Evolutionary conservation across 2,888 invertebrate species (phyloP).

Genomic region (Lissonota sp.): DNA sequence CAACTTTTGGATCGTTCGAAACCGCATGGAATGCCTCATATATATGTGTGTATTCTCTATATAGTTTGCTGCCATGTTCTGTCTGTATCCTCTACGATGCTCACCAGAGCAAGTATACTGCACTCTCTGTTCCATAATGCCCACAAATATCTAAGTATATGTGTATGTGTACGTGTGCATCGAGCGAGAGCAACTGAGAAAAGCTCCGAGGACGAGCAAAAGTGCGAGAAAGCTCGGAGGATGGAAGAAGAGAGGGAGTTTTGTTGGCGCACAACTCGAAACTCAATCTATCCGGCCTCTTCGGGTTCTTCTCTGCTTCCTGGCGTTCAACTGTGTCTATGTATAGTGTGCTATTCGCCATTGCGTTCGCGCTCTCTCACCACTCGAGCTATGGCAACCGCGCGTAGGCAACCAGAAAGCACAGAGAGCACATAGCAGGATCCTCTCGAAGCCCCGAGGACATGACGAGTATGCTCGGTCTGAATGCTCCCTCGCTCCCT

Average conservation of each 20-base stretch:
- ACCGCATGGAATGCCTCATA: too few relatives aligned
- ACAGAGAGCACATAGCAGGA: conserved; percentile 16
- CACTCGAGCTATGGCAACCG: conserved; percentile 39
- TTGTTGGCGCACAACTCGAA: conserved; percentile 79
- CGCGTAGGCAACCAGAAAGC: conserved; percentile 31
- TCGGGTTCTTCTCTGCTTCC: conserved; percentile 64
- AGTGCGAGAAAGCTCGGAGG: conserved; percentile 12
- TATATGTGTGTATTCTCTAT: conserved; percentile 36
- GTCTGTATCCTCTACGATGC: conserved; percentile 51
- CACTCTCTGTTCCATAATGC: conserved; percentile 49
- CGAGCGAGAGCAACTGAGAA: conserved; percentile 39
- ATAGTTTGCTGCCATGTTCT: conserved; percentile 47
- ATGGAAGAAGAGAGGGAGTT: conserved; percentile 57
- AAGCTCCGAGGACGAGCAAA: conserved; percentile 40
- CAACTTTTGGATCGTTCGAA: too few relatives aligned
- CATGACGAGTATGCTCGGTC: conserved; percentile 58
- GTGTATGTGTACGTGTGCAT: conserved; percentile 8
- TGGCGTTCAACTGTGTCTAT: conserved; percentile 36
- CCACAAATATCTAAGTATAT: conserved; percentile 20
- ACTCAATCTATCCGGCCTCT: conserved; percentile 76
- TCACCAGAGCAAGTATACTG: conserved; percentile 47
- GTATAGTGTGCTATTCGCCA: conserved; percentile 20
- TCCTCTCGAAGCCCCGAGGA: conserved; percentile 62
- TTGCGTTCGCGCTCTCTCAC: conserved; percentile 15
- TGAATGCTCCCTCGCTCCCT: conserved; percentile 18